phyloP scores from a whole-genome alignment of 2,888 invertebrate genomes.

The Fissipunctia ypsillon region DNA sequence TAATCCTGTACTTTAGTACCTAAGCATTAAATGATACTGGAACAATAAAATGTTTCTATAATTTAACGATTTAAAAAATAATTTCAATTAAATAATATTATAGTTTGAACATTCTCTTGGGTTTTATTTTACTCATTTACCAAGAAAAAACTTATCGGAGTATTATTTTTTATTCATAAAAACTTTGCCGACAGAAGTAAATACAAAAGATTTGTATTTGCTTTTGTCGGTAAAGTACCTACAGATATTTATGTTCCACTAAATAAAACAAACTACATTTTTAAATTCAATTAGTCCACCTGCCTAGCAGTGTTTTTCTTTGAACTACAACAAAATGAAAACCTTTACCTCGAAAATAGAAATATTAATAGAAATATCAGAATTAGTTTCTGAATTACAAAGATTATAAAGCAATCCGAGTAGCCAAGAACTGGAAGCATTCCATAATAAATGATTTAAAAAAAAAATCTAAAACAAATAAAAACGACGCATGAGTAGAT shows the following conservation, averaged over 20 bases:
- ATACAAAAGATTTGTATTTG: not conserved
- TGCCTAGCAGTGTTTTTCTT: not conserved
- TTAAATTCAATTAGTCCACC: constrained; percentile 1
- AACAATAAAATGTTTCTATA: not conserved
- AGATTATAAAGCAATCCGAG: constrained; percentile 14
- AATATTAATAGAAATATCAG: not conserved
- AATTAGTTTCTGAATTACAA: constrained; percentile 9
- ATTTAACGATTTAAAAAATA: not conserved
- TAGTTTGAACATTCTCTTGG: not conserved
- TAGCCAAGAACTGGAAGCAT: not conserved
- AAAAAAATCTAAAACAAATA: not conserved
- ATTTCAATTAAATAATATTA: not conserved
- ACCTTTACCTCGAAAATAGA: constrained; percentile 14
- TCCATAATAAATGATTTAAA: not conserved
- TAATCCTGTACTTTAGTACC: not conserved
- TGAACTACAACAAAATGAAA: constrained; percentile 19
- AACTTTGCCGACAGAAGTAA: too few relatives aligned
- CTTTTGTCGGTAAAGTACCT: not conserved
- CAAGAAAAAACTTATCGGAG: not conserved
- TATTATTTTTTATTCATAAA: too few relatives aligned
- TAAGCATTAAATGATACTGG: not conserved
- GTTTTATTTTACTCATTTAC: not conserved
- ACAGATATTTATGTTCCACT: not conserved
- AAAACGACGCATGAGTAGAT: not conserved
- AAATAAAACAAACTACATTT: not conserved